Percentiles rank a stretch among this genome's conserved stretches.
Conservation (phyloP, 2,888 invertebrate genomes). For the Hermaeophaga mercurialis region DNA sequence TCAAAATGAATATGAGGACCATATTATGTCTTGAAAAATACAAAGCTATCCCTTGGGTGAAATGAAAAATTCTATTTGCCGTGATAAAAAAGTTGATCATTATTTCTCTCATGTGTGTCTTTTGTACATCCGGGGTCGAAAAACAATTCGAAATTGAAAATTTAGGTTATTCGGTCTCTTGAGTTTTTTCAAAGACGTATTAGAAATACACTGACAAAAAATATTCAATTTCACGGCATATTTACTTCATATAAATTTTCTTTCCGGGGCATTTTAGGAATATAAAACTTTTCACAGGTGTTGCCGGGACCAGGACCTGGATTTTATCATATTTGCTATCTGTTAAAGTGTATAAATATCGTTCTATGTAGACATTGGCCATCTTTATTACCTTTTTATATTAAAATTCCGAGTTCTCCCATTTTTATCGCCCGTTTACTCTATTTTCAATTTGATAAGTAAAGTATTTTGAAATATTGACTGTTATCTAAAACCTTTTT, state of each 20-base stretch:
- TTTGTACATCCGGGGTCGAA: slow-evolving; percentile 14
- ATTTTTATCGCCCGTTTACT: slow-evolving; percentile 14
- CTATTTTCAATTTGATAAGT: slow-evolving; percentile 17
- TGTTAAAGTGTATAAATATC: slow-evolving; percentile 31
- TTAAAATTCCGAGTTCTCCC: slow-evolving; percentile 15
- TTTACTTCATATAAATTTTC: slow-evolving; percentile 46
- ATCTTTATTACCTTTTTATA: slow-evolving; percentile 19
- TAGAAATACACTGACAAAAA: slow-evolving; percentile 42
- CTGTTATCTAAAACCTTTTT: slow-evolving; percentile 3
- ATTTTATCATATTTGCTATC: slow-evolving; percentile 37
- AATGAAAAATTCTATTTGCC: slow-evolving; percentile 18
- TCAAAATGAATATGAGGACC: slow-evolving; percentile 2
- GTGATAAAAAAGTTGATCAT: slow-evolving; percentile 21
- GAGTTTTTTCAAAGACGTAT: slow-evolving; percentile 38
- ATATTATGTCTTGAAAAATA: slow-evolving; percentile 17
- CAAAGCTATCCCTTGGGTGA: slow-evolving; percentile 11
- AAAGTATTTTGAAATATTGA: slow-evolving; percentile 1
- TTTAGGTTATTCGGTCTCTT: slow-evolving; percentile 31
- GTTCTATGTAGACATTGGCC: slow-evolving; percentile 18
- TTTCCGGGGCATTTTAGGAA: slow-evolving; percentile 39
- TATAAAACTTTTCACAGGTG: slow-evolving; percentile 45
- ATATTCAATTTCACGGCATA: slow-evolving; percentile 48
- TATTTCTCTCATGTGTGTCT: slow-evolving; percentile 19
- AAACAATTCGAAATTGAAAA: slow-evolving; percentile 26
- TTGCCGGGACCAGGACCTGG: slow-evolving; percentile 38